phyloP scores from a whole-genome alignment of 2,888 invertebrate species.

The Sinodicranocentrus sp. region DNA sequence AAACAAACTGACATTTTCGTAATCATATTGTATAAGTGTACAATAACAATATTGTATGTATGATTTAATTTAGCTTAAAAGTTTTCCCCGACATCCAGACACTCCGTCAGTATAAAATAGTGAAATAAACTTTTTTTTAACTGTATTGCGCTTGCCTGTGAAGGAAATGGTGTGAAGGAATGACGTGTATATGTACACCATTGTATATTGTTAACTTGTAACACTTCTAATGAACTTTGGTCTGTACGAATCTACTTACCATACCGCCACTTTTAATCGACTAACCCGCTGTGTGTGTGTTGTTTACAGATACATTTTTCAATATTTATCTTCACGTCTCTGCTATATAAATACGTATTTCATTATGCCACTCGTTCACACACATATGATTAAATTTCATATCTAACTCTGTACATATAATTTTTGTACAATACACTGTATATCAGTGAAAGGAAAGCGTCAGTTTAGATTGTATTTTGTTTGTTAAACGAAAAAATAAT shows the following conservation, averaged over 20 bases:
- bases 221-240: neutral
- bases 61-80: slow-evolving; percentile 27
- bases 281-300: slow-evolving; percentile 10
- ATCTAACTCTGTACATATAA: no score
- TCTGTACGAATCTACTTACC: neutral
- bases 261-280: neutral
- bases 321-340: neutral
- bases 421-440: no score
- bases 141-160: slow-evolving; percentile 20
- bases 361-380: no score
- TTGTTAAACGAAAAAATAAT: slow-evolving; percentile 54
- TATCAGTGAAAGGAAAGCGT: neutral
- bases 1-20: slow-evolving; percentile 1
- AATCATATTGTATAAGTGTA: neutral
- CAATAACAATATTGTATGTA: slow-evolving; percentile 18
- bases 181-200: neutral
- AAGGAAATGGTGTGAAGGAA: neutral
- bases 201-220: neutral
- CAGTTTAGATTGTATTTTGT: neutral
- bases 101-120: slow-evolving; percentile 13
- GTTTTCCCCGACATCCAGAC: neutral
- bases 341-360: no score
- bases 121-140: neutral
- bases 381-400: no score
- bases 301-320: no score